These are phyloP conservation scores for Lepilemur septentrionalis DNA, from an alignment of 2,797 vertebrate genomes.

Conservation along the genomic window DNA sequence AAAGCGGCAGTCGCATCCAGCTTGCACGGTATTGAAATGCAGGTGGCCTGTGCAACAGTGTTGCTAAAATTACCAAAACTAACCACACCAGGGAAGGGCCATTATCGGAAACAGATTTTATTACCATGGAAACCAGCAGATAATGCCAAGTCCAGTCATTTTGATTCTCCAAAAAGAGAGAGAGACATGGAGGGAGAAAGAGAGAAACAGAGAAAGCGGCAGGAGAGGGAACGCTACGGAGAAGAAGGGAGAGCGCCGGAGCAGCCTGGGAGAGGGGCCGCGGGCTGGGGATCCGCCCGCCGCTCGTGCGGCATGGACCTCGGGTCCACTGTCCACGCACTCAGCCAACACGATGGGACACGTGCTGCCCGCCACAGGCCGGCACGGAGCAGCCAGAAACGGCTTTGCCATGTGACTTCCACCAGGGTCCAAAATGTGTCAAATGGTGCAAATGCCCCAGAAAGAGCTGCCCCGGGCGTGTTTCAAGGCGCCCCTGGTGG, in stretches of 20 bases:
- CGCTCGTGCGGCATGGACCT: neutral
- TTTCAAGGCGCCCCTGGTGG: neutral
- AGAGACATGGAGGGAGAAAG: conserved; percentile 38
- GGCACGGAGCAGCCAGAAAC: neutral
- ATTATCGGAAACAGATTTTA: conserved; percentile 84
- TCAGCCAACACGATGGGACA: rapidly evolving
- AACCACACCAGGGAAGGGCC: conserved; percentile 78
- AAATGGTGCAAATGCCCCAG: neutral
- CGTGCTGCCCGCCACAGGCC: rapidly evolving
- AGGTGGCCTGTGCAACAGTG: conserved; percentile 78
- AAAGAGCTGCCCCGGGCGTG: neutral
- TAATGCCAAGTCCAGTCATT: conserved; percentile 79
- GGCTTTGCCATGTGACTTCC: neutral
- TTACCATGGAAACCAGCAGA: conserved; percentile 85
- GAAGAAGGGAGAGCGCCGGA: neutral
- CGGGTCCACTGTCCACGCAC: neutral
- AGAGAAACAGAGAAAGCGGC: conserved; percentile 23
- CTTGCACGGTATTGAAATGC: conserved; percentile 71
- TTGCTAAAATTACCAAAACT: conserved; percentile 84
- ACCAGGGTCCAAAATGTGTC: neutral
- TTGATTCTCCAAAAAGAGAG: conserved; percentile 57
- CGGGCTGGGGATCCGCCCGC: neutral
- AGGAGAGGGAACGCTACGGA: neutral
- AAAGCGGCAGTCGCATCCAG: conserved; percentile 63
- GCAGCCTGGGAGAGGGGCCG: neutral